These are phyloP conservation scores for Boleophthalmus pectinirostris DNA, from an alignment of 2,113 vertebrate species.

Conservation along the genomic window DNA sequence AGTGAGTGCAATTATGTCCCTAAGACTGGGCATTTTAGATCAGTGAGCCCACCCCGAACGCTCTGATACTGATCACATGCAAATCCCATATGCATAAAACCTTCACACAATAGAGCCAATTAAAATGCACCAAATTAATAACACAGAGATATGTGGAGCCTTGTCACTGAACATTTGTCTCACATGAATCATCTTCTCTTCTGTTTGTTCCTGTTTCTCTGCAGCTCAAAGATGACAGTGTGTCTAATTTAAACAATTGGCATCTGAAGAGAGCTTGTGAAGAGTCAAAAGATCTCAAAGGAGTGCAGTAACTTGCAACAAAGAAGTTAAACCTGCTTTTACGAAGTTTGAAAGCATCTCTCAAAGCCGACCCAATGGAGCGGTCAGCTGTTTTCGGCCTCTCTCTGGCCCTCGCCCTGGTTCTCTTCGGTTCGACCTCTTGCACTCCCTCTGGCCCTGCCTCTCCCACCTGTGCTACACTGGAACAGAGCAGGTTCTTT, in stretches of 20 bases:
- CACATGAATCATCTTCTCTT: slow-evolving; percentile 17
- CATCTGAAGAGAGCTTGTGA: slow-evolving; percentile 38
- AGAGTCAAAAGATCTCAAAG: slow-evolving; percentile 45
- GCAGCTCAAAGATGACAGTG: slow-evolving; percentile 57
- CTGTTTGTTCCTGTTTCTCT: slow-evolving; percentile 23
- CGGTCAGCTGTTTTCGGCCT: slow-evolving; percentile 56
- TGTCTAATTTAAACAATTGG: slow-evolving; percentile 53
- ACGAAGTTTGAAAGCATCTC: slow-evolving; percentile 19
- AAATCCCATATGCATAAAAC: slow-evolving; percentile 36
- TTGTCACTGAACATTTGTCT: slow-evolving; percentile 19
- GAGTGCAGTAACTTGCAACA: slow-evolving; percentile 61
- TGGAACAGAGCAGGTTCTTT: slow-evolving; percentile 96
- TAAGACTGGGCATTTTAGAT: slow-evolving; percentile 51
- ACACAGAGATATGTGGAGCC: slow-evolving; percentile 16
- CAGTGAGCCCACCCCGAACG: slow-evolving; percentile 34
- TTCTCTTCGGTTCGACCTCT: slow-evolving; percentile 62
- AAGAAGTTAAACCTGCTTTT: slow-evolving; percentile 40
- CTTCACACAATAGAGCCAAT: slow-evolving; percentile 33
- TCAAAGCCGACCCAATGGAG: slow-evolving; percentile 67
- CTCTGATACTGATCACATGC: slow-evolving; percentile 43
- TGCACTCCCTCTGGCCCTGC: slow-evolving; percentile 79
- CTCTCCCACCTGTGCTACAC: slow-evolving; percentile 86
- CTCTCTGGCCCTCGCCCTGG: slow-evolving; percentile 63
- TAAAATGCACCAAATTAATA: slow-evolving; percentile 44
- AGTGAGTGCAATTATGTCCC: slow-evolving; percentile 60